Evolutionary conservation across 2,797 vertebrate species (phyloP), one percentile per base, ranked within the genome.

Genomic region (Pempheris klunzingeri): DNA sequence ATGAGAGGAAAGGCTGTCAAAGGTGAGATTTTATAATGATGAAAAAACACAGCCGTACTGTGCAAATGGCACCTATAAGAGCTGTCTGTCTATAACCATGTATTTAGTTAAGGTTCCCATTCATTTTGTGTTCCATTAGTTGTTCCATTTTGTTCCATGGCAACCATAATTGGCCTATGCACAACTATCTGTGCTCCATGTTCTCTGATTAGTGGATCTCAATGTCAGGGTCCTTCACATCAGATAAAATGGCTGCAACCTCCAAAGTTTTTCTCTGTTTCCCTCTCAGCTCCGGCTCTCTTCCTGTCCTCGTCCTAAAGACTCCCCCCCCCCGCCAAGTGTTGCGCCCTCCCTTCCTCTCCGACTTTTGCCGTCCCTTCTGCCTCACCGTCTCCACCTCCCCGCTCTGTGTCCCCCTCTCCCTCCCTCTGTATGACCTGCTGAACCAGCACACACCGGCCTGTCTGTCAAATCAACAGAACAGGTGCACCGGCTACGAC

Each of bases 391-490:
- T 36, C 44, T 70, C 57, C 13, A 0, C 76, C 80, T 22, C 70
- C 78, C 76, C 67, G 49, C 74, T 53, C 78, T 59, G 36, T 65
- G 41, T 74, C 72, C 66, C 74, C 69, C 41, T 32, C 30, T 32
- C 30, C 30, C 30, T 32, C 54, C 61, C 72, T 75, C 86, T 82
- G 58, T 43, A 50, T 87, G 94, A 94, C 94, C 94, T 95, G 95
- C 94, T 96, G 94, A 95, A 94, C 85, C 94, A 95, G 94, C 93
- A 94, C 94, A 95, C 94, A 80, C 93, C 62, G 60, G 86, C 93
- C 92, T 94, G 95, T 94, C 95, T 72, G 88, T 96, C 95, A 95
- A 94, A 92, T 54, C 30, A 26, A 78, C 78, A 61, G 82, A 95
- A 95, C 95, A 96, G 95, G 95, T 96, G 95, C 90, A 92, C 80